Evolutionary conservation across 2,797 vertebrate species (phyloP).

Genomic region (Pithecia hirsuta): DNA sequence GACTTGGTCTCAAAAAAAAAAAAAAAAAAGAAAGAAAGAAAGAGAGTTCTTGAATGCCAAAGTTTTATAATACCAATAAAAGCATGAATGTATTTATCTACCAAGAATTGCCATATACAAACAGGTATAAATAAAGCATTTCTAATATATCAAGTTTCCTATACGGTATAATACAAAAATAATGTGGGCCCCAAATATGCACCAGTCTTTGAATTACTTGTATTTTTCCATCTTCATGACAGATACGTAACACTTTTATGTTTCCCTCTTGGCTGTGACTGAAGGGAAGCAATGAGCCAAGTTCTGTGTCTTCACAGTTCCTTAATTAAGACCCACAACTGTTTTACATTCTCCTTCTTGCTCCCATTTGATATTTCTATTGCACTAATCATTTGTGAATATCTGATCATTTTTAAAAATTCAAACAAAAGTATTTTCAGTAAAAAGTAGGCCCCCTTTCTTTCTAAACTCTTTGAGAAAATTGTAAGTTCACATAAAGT

Average conservation of each 20-base stretch:
- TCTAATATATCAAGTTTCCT: background rate
- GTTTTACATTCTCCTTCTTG: background rate
- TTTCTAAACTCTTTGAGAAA: background rate
- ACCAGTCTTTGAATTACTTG: background rate
- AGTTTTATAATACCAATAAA: conserved; percentile 1
- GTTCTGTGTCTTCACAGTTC: background rate
- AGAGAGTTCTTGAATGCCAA: background rate
- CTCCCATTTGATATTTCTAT: background rate
- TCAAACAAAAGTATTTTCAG: background rate
- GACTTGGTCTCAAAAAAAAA: no score
- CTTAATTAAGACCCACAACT: background rate
- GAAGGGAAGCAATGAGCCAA: background rate
- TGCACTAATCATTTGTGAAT: background rate
- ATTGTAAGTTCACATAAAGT: background rate
- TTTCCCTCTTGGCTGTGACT: background rate
- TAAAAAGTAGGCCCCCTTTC: background rate
- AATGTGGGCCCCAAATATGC: background rate
- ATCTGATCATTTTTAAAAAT: background rate
- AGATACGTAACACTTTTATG: background rate
- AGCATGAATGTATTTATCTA: background rate
- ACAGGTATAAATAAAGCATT: background rate
- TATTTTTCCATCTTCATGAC: background rate
- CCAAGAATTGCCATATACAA: background rate
- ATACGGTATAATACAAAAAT: background rate
- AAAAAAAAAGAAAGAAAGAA: no score